phyloP scores from a whole-genome alignment of 2,113 vertebrate genomes.

The Reinhardtius hippoglossoides region DNA sequence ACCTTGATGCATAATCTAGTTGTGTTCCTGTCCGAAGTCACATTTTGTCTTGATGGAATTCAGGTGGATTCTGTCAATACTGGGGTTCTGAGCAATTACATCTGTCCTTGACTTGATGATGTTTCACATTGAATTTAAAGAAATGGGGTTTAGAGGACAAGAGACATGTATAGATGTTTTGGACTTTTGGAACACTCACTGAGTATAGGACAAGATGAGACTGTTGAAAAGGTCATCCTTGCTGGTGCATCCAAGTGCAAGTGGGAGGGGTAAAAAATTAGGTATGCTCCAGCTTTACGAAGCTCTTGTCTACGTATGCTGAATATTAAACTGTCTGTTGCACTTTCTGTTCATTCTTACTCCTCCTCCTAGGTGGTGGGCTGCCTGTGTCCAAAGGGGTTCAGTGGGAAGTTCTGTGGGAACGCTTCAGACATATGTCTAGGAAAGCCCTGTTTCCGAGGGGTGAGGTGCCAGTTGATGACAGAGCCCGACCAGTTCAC shows the following conservation, averaged over 20 bases:
- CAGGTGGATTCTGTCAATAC: too few relatives aligned
- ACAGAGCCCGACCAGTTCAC: slow-evolving; percentile 61
- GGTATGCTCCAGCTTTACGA: too few relatives aligned
- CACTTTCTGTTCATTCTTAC: neutral
- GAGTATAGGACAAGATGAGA: neutral
- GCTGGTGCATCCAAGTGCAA: too few relatives aligned
- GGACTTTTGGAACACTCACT: neutral
- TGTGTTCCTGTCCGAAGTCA: too few relatives aligned
- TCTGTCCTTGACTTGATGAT: too few relatives aligned
- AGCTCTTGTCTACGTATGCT: too few relatives aligned
- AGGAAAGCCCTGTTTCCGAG: slow-evolving; percentile 82
- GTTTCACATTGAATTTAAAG: neutral
- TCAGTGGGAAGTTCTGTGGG: slow-evolving; percentile 82
- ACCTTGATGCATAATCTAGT: too few relatives aligned
- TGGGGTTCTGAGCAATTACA: too few relatives aligned
- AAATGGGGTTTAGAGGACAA: neutral
- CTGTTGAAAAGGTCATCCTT: neutral
- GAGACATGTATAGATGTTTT: too few relatives aligned
- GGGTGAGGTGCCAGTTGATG: slow-evolving; percentile 71
- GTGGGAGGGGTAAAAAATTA: neutral
- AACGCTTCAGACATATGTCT: slow-evolving; percentile 72
- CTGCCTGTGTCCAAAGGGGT: slow-evolving; percentile 81
- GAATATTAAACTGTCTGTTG: too few relatives aligned
- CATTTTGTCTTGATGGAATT: too few relatives aligned
- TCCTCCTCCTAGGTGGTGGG: slow-evolving; percentile 77